Percentiles rank a stretch among this genome's conserved stretches.
These are phyloP conservation scores for Liparis tanakae DNA, from an alignment of 2,797 vertebrate species.

Conservation along the genomic window DNA sequence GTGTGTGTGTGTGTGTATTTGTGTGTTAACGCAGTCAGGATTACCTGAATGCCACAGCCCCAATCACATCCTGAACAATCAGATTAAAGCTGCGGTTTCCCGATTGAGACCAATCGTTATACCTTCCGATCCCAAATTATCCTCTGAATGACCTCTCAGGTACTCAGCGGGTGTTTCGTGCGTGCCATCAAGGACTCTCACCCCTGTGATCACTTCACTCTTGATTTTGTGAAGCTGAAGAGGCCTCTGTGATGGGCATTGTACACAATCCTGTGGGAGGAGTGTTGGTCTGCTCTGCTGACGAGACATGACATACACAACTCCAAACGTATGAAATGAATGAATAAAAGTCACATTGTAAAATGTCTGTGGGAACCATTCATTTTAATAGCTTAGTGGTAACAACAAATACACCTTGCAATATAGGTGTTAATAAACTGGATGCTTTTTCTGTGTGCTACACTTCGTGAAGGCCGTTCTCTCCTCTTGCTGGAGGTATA, in stretches of 20 bases:
- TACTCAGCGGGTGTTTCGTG: not conserved
- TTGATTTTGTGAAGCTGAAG: not conserved
- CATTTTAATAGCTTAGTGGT: not conserved
- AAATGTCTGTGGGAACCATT: not conserved
- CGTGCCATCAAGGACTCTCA: not conserved
- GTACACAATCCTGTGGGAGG: not conserved
- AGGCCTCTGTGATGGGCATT: not conserved
- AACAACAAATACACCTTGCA: not conserved
- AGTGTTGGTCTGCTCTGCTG: not conserved
- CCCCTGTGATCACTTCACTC: not conserved
- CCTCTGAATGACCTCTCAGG: conserved; percentile 13
- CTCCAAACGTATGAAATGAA: not conserved
- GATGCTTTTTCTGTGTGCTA: conserved; percentile 3
- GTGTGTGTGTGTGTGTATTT: not conserved
- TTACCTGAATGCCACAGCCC: conserved; percentile 32
- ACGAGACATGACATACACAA: too few species aligned
- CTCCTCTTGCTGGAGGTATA: not conserved
- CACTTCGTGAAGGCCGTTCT: not conserved
- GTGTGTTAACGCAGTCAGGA: too few species aligned
- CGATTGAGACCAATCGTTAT: conserved; percentile 17
- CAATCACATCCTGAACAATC: conserved; percentile 34
- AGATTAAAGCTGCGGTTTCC: conserved; percentile 22
- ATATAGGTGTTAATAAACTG: not conserved
- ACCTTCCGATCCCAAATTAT: conserved; percentile 29
- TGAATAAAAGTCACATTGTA: not conserved